phyloP scores from a whole-genome alignment of 2,888 invertebrate species.

The Oligia strigilis region DNA sequence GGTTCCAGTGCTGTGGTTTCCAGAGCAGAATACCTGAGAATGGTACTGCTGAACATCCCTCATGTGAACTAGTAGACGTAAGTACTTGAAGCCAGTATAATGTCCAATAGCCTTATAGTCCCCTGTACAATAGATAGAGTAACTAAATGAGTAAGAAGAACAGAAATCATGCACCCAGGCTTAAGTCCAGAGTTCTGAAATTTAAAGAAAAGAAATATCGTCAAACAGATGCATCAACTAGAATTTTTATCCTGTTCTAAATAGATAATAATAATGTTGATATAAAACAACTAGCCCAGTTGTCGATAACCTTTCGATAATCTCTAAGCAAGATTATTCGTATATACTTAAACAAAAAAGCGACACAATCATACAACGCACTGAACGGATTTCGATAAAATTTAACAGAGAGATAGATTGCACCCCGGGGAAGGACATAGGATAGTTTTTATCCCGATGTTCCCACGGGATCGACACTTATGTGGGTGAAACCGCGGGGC shows the following conservation, averaged over 20 bases:
- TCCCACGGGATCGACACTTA: too few species aligned
- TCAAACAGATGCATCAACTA: not conserved
- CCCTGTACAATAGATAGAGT: not conserved
- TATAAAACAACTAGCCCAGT: constrained; percentile 13
- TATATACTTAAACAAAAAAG: constrained; percentile 8
- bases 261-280: constrained; percentile 15
- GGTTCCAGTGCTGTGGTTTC: constrained; percentile 97
- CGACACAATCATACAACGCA: not conserved
- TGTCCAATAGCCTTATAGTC: not conserved
- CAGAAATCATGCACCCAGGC: not conserved
- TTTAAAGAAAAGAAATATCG: not conserved
- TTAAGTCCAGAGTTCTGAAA: not conserved
- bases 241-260: constrained; percentile 5
- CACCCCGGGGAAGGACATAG: too few species aligned
- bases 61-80: constrained; percentile 91
- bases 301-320: constrained; percentile 27
- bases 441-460: too few species aligned
- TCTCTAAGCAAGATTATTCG: constrained; percentile 24
- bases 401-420: too few species aligned
- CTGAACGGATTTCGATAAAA: too few species aligned
- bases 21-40: constrained; percentile 86
- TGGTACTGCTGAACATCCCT: constrained; percentile 87
- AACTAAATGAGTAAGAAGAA: not conserved
- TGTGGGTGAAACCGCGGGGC: too few species aligned
- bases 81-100: constrained; percentile 66